Evolutionary conservation across 2,797 vertebrate species (phyloP), one percentile per base, ranked within the genome.

Genomic region (Otolemur crassicaudatus): DNA sequence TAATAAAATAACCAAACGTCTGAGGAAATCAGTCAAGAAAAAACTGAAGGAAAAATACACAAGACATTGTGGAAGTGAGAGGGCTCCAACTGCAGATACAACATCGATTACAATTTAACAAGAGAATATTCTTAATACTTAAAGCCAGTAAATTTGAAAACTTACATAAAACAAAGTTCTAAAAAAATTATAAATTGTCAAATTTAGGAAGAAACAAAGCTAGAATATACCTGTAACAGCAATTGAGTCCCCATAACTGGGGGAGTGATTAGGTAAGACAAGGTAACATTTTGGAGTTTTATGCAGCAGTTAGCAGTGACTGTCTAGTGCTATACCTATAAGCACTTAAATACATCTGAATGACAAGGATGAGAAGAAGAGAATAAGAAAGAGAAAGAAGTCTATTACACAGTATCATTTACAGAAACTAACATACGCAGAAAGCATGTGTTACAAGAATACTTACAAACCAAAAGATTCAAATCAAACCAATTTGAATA

Each of bases 51-150:
- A 77, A 46, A 31, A 92, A 46, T 9, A 90, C 14, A 85, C 2
- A 85, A 82, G 25, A 92, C 86, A 92, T 75, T 6, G 29, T 29
- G 37, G 27, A 89, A 82, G 85, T 72, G 10, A 94, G 63, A 43
- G 40, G 63, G 5, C 31, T 93, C 34, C 70, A 80, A 65, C 56
- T 70, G 5, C 31, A 79, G 80, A 87, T 77, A 76, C 27, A 76
- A 46, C 56, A 11, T 37, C 91, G 67, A 93, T 90, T 92, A 87
- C 58, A 94, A 82, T 90, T 79, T 91, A 97, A 88, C 93, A 90
- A 87, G 84, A 94, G 19, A 94, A 63, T 87, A 80, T 40, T n/a
- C 2, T 72, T 93, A 95, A 93, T 90, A 87, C 61, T 73, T 82
- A 92, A 75, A 82, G 11, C 5, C 40, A 94, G 80, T 94, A 79